Evolutionary conservation across 2,113 vertebrate species (phyloP), one percentile per base, ranked within the genome.

Genomic region (Butastur rufipennis): DNA sequence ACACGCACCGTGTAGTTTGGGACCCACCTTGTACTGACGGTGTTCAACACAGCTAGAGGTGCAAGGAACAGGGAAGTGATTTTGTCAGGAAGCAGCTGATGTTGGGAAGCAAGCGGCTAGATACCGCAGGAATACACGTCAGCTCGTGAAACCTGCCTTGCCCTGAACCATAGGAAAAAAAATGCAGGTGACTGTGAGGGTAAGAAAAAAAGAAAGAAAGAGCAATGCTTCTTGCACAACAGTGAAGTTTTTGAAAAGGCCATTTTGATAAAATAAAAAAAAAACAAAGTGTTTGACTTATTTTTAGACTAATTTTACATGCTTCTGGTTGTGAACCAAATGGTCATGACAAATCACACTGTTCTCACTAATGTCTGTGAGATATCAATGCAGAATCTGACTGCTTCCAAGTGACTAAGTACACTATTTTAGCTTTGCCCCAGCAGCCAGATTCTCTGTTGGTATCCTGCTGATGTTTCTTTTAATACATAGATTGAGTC

Each of bases 371-470:
- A 74, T 92, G 86, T 97, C 95, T 95, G 85, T 95, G 96, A 75
- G 83, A 77, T 95, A 96, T 81, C 95, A 95, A 10, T 94, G 92
- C 82, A 96, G 81, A 96, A 88, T 78, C 63, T 83, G 88, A 93
- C 93, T 96, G 82, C 92, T 94, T 88, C 77, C 71, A 90, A 94
- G 95, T 96, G 96, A 97, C 96, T 96, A 95, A 97, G 92, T 95
- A 77, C 63, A 81, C 93, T 93, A 90, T 96, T 97, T 97, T 95
- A 94, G 90, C 63, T 92, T 91, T 97, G 81, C 53, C 81, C 81
- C 79, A 93, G 92, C 90, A 96, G 92, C 82, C 67, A 96, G 45
- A 96, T 92, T 93, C 75, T 91, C 58, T 91, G 70, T 63, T 94
- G 93, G 50, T 96, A 82, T 91, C 95, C 93, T 1, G 67, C 95